Evolutionary conservation across 1,140 invertebrate species (phyloP).

Genomic region (Diprion similis): DNA sequence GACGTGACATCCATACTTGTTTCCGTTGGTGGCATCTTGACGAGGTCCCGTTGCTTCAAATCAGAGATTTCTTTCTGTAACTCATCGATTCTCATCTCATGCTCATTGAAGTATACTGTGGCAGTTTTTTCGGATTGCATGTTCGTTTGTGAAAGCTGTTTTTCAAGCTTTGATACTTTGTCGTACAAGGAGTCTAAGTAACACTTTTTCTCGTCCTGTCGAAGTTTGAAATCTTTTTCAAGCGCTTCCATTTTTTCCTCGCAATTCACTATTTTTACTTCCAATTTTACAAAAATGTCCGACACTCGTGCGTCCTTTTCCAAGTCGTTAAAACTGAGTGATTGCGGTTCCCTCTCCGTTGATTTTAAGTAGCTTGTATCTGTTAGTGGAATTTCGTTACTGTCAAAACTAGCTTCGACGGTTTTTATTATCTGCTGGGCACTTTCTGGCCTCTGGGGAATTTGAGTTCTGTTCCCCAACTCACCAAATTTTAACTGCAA

Average conservation of each 20-base stretch:
- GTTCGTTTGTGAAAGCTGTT: constrained; percentile 33
- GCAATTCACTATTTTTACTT: constrained; percentile 29
- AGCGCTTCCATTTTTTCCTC: constrained; percentile 34
- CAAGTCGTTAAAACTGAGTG: constrained; percentile 28
- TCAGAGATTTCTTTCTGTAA: constrained; percentile 32
- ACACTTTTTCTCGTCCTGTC: constrained; percentile 32
- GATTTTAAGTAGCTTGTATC: constrained; percentile 29
- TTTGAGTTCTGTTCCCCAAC: background rate
- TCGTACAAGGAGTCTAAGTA: constrained; percentile 33
- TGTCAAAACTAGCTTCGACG: constrained; percentile 29
- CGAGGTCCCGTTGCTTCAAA: constrained; percentile 28
- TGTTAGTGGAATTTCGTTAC: constrained; percentile 37
- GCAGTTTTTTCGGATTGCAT: constrained; percentile 32
- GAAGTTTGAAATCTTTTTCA: constrained; percentile 33
- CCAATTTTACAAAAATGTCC: constrained; percentile 21
- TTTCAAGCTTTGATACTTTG: constrained; percentile 33
- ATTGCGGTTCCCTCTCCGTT: constrained; percentile 36
- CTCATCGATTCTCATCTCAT: constrained; percentile 37
- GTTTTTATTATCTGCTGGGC: constrained; percentile 34
- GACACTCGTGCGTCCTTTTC: constrained; percentile 28
- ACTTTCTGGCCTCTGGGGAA: constrained; percentile 37
- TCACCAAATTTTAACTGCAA: constrained; percentile 34
- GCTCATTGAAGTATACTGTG: constrained; percentile 31
- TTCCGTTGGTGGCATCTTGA: background rate
- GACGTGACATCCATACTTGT: no score